A percentile compares a stretch with the other conserved stretches of the same genome.
phyloP scores from a whole-genome alignment of 2,797 vertebrate species.

The Xenops minutus region DNA sequence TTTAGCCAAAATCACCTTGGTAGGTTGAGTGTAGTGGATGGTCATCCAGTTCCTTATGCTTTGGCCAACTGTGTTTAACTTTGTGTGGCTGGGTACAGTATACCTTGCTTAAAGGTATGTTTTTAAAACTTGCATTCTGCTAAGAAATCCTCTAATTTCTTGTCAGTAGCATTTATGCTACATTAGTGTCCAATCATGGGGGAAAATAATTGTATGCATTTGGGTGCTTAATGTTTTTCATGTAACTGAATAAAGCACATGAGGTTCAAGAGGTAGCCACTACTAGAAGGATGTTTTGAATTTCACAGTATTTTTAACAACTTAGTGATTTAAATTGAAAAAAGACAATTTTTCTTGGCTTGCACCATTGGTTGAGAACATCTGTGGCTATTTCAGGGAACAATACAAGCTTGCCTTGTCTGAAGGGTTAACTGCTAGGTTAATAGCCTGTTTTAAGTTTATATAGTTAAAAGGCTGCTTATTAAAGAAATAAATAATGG shows the following conservation, averaged over 20 bases:
- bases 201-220: neutral
- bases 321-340: neutral
- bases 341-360: neutral
- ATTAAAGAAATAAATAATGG: neutral
- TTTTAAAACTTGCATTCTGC: fast-evolving
- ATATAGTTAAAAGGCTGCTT: neutral
- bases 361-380: neutral
- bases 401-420: neutral
- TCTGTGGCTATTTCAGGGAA: neutral
- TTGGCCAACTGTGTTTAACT: neutral
- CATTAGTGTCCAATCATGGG: neutral
- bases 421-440: neutral
- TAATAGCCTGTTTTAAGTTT: neutral
- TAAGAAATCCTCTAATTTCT: neutral
- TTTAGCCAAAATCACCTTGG: neutral
- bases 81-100: neutral
- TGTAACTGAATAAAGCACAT: neutral
- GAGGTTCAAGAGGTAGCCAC: neutral
- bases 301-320: neutral
- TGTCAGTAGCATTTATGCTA: neutral
- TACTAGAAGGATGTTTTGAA: neutral
- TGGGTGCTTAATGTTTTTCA: neutral
- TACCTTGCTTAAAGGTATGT: neutral
- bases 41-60: neutral
- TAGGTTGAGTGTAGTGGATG: neutral